Evolutionary conservation across 2,888 invertebrate species (phyloP), one percentile per base, ranked within the genome.

Genomic region (Chymomyza fuscimana): DNA sequence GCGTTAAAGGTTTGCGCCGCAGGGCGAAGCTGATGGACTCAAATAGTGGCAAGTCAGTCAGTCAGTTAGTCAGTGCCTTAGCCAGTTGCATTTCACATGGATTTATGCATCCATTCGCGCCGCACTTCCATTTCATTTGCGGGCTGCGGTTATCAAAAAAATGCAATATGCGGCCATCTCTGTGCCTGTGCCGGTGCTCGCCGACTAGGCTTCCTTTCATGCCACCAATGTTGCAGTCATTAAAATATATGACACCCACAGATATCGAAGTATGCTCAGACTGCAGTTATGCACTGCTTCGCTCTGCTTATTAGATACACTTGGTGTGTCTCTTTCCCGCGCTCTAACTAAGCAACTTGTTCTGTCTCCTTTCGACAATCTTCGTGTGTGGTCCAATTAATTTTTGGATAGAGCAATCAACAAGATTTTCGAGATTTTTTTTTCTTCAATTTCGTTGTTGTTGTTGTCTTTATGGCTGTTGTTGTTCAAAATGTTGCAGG

Each of bases 51-150:
- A 56, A 59, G 63, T 69, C 40, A 65, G 25, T 46, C 65, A 68
- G 71, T 51, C 62, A 54, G 52, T 10, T 59, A 61, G 69, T 61
- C 51, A 67, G 16, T 29, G 22, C 16, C 40, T 70, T 73, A n/a
- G 73, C 70, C 68, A 72, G 70, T 73, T 76, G 80, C 76, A 88
- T 84, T 84, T 84, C 88, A 76, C 87, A 86, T 86, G 88, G 80
- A 88, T 88, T 85, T 85, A 85, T 85, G 80, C 85, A 86, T 77
- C 77, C 87, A 88, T 85, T 85, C 86, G 88, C 85, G 79, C 82
- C 80, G 73, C 74, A 72, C 76, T 80, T 78, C 63, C 25, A 58
- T 58, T 59, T 77, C 67, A 74, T 46, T 50, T 64, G n/a, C 22
- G 15, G 60, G 65, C 63, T 50, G 70, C 71, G 80, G 74, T 73